phyloP scores from a whole-genome alignment of 2,113 vertebrate genomes.

The Oxyruncus cristatus region DNA sequence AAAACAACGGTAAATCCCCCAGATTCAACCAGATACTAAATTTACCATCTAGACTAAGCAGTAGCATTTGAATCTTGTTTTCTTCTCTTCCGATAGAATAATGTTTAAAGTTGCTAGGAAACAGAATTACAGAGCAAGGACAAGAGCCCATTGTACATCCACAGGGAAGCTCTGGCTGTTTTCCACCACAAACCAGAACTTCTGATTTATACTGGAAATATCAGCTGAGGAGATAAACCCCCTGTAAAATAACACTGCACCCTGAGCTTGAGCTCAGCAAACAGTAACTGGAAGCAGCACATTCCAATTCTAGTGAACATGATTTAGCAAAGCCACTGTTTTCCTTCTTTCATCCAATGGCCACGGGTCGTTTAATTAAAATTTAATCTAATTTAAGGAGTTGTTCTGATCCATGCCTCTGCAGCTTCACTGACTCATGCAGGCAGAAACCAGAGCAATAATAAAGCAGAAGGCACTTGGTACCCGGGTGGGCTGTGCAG shows the following conservation, averaged over 20 bases:
- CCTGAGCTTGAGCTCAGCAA: background rate
- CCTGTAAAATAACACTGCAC: background rate
- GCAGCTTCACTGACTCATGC: background rate
- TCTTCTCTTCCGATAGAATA: background rate
- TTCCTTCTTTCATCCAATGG: background rate
- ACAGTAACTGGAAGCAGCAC: background rate
- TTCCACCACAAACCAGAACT: background rate
- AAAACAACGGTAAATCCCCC: conserved; percentile 10
- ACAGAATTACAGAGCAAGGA: background rate
- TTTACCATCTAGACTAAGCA: background rate
- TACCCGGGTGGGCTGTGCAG: background rate
- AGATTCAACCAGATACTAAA: background rate
- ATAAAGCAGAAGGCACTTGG: background rate
- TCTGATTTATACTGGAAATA: background rate
- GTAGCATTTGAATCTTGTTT: background rate
- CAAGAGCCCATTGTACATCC: background rate
- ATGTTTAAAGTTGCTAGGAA: background rate
- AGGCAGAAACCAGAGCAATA: background rate
- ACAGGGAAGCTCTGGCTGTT: background rate
- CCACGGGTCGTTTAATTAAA: background rate
- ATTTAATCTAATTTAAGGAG: background rate
- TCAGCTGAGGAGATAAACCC: background rate
- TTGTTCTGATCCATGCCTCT: background rate
- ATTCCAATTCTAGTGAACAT: fast-evolving
- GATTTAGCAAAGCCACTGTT: background rate